Percentiles rank a stretch among this genome's conserved stretches.
Evolutionary conservation across 2,888 invertebrate genomes (phyloP).

Genomic region (Chesias legatella): DNA sequence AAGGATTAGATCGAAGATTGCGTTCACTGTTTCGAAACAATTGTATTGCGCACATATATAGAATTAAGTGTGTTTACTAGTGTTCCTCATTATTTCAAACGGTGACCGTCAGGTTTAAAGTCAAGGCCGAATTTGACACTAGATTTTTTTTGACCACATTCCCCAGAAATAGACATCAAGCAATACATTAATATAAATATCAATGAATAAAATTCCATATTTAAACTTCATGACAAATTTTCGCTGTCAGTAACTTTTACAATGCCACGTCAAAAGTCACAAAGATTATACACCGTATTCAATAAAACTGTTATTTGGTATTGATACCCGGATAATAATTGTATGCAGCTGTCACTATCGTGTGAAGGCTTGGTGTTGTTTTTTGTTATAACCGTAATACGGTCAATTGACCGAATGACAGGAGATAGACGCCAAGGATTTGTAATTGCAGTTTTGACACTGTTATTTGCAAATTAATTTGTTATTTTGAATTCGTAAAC

Average conservation of each 20-base stretch:
- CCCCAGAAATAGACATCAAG: too few species aligned
- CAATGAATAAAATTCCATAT: neutral
- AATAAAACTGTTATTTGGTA: conserved; percentile 25
- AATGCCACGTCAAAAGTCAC: conserved; percentile 36
- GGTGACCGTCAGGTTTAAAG: too few species aligned
- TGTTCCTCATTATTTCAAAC: too few species aligned
- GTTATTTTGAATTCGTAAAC: neutral
- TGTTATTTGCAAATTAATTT: neutral
- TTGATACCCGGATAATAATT: conserved; percentile 30
- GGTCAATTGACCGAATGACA: conserved; percentile 17
- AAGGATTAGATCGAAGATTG: too few species aligned
- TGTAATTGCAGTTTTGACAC: conserved; percentile 1
- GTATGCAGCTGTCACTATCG: conserved; percentile 24
- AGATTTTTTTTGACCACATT: too few species aligned
- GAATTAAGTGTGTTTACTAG: too few species aligned
- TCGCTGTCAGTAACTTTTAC: conserved; percentile 12
- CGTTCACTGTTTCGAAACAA: too few species aligned
- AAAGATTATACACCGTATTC: conserved; percentile 41
- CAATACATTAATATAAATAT: too few species aligned
- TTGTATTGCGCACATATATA: too few species aligned
- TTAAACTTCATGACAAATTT: conserved; percentile 3
- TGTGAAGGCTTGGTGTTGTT: conserved; percentile 14
- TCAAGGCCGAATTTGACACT: too few species aligned
- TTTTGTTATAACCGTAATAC: conserved; percentile 10
- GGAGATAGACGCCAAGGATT: conserved; percentile 18